A percentile compares a stretch with the other conserved stretches of the same genome.
These are phyloP conservation scores for Passerina amoena DNA, from an alignment of 2,113 vertebrate genomes.

Conservation along the genomic window DNA sequence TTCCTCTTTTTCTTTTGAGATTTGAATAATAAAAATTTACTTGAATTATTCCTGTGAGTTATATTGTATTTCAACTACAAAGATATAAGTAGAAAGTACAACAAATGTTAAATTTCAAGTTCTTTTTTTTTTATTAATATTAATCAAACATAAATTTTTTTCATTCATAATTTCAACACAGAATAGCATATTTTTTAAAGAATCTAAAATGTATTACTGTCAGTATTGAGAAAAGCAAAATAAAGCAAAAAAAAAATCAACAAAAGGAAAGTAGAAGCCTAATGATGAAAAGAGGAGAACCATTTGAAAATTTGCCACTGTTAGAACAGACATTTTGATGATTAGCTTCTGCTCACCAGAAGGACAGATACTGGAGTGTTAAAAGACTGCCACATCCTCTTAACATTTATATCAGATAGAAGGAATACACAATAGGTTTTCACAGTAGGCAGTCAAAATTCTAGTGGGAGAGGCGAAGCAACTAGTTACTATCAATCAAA, in stretches of 20 bases:
- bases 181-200: neutral
- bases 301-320: neutral
- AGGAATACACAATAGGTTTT: neutral
- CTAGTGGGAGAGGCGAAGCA: neutral
- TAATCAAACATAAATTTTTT: neutral
- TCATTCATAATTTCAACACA: neutral
- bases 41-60: neutral
- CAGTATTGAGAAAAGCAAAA: neutral
- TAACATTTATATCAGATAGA: slow-evolving; percentile 23
- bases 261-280: neutral
- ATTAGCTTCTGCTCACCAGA: neutral
- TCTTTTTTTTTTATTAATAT: neutral
- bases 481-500: neutral
- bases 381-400: slow-evolving; percentile 23
- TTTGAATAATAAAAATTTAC: neutral
- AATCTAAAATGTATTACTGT: neutral
- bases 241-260: neutral
- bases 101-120: neutral
- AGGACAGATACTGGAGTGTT: neutral
- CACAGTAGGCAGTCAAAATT: neutral
- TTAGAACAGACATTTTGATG: neutral
- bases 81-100: neutral
- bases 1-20: neutral
- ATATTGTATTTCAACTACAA: neutral
- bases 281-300: neutral